Conservation (phyloP, 1,140 invertebrate species). For the Drosophila tristis region DNA sequence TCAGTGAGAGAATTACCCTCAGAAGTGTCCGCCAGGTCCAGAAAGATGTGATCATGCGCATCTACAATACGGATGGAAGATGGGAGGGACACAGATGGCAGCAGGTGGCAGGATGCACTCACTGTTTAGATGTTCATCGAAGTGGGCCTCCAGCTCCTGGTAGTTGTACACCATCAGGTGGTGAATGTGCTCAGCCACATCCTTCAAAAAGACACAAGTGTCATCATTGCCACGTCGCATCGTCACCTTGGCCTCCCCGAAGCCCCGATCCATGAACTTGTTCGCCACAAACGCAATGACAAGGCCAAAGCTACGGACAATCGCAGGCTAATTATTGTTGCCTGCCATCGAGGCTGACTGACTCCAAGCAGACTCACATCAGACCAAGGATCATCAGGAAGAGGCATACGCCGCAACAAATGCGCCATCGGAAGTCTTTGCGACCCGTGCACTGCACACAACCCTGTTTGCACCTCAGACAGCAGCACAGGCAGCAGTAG, state of each 20-base stretch:
- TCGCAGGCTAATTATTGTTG: conserved; percentile 13
- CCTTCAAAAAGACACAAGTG: conserved; percentile 88
- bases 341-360: not conserved
- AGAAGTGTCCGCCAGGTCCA: conserved; percentile 88
- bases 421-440: conserved; percentile 92
- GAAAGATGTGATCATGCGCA: conserved; percentile 85
- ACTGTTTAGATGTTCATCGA: conserved; percentile 88
- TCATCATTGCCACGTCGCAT: conserved; percentile 87
- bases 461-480: conserved; percentile 90
- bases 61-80: conserved; percentile 32
- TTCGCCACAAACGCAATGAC: conserved; percentile 95
- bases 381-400: conserved; percentile 90
- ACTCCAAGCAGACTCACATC: conserved; percentile 87
- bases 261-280: conserved; percentile 90
- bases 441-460: conserved; percentile 90
- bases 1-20: conserved; percentile 90
- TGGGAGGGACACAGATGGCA: no score
- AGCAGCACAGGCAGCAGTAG: conserved; percentile 94
- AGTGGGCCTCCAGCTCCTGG: conserved; percentile 87
- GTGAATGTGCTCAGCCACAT: conserved; percentile 88
- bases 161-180: conserved; percentile 89
- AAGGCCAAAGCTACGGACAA: conserved; percentile 86
- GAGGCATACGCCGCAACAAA: conserved; percentile 89
- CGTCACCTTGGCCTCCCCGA: conserved; percentile 86
- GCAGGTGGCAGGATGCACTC: conserved; percentile 12